These are phyloP conservation scores for Semaprochilodus insignis DNA, from an alignment of 2,797 vertebrate genomes.

Conservation along the genomic window DNA sequence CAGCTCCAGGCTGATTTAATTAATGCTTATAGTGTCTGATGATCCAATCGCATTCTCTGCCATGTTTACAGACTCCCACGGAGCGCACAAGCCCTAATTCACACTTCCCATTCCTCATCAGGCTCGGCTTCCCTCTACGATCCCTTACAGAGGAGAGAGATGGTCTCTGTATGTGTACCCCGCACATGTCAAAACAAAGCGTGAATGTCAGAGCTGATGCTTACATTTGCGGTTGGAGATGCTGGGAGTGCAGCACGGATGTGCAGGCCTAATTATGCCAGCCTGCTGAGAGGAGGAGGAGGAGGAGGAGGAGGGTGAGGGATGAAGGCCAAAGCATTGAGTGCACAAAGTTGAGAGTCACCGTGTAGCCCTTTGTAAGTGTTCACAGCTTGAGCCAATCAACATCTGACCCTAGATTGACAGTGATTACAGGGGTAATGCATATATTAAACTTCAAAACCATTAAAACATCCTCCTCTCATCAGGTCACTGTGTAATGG, in stretches of 20 bases:
- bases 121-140: slow-evolving; percentile 33
- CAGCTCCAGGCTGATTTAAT: slow-evolving; percentile 54
- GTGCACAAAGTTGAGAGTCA: slow-evolving; percentile 27
- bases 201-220: slow-evolving; percentile 43
- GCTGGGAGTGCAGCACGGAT: slow-evolving; percentile 25
- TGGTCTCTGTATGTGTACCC: slow-evolving; percentile 15
- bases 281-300: slow-evolving; percentile 30
- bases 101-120: slow-evolving; percentile 40
- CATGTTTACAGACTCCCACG: slow-evolving; percentile 45
- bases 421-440: not conserved
- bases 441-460: slow-evolving; percentile 27
- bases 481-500: not conserved
- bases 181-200: slow-evolving; percentile 47
- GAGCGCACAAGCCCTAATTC: slow-evolving; percentile 42
- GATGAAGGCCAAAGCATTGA: slow-evolving; percentile 8
- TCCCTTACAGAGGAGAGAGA: slow-evolving; percentile 22
- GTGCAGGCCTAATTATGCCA: slow-evolving; percentile 44
- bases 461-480: not conserved
- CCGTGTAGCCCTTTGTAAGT: slow-evolving; percentile 20
- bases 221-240: slow-evolving; percentile 42
- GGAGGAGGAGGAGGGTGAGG: slow-evolving; percentile 9
- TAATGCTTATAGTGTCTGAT: slow-evolving; percentile 49
- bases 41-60: slow-evolving; percentile 20
- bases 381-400: slow-evolving; percentile 12
- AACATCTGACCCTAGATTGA: slow-evolving; percentile 18